Evolutionary conservation across 2,888 invertebrate genomes (phyloP).

Genomic region (Pedicia rivosa): DNA sequence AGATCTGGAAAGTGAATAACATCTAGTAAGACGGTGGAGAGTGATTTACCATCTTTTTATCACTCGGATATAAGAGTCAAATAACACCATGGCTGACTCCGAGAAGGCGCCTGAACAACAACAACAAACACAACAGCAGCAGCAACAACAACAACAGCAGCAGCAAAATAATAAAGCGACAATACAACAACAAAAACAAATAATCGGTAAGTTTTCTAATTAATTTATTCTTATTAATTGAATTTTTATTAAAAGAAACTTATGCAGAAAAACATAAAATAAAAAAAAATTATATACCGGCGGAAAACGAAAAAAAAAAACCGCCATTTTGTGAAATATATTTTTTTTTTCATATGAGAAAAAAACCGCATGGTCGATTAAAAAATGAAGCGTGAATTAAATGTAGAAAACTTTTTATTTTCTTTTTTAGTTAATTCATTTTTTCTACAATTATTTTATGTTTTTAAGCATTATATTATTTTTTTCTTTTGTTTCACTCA

Average conservation of each 20-base stretch:
- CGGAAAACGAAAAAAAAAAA: no score
- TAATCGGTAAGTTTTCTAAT: slow-evolving; percentile 54
- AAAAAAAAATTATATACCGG: no score
- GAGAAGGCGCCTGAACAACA: slow-evolving; percentile 63
- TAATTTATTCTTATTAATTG: slow-evolving; percentile 9
- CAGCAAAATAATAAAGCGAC: background rate
- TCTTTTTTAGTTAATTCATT: no score
- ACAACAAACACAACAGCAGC: slow-evolving; percentile 5
- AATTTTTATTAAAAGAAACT: no score
- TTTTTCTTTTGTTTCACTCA: no score
- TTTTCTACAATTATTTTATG: no score
- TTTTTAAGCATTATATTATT: no score
- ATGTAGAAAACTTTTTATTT: no score
- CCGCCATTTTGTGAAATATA: slow-evolving; percentile 3
- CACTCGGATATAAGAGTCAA: slow-evolving; percentile 46
- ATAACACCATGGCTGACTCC: slow-evolving; percentile 91
- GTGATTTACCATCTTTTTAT: slow-evolving; percentile 53
- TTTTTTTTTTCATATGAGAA: no score
- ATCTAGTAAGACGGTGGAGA: slow-evolving; percentile 58
- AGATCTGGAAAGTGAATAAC: slow-evolving; percentile 48
- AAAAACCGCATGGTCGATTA: no score
- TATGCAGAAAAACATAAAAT: no score
- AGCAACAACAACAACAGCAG: slow-evolving; percentile 16
- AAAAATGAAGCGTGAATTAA: no score
- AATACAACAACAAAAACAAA: slow-evolving; percentile 48